Evolutionary conservation across 2,888 invertebrate genomes (phyloP), one percentile per base, ranked within the genome.

Genomic region (Myathropa florea): DNA sequence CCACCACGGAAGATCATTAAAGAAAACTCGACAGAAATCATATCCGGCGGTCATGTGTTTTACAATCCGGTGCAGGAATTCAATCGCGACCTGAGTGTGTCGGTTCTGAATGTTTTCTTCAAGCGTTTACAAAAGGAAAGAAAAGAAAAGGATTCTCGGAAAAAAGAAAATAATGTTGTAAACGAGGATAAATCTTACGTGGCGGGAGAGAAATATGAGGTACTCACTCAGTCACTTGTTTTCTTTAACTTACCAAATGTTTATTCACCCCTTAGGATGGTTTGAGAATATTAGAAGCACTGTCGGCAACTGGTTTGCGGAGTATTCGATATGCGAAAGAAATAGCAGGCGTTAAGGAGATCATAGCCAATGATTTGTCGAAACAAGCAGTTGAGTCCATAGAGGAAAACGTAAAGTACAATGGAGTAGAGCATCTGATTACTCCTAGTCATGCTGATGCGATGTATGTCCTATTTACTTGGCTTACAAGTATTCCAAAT

Each of bases 51-150:
- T 46, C 96, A 96, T 91, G 98, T 99, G 0, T 99, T 99, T 93
- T 99, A 99, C 91, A 99, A 99, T 93, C 97, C 99, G 0, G 99
- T 99, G 0, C 98, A 99, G 93, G 98, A 99, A 92, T 99, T 99
- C 90, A 99, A 99, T 92, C 94, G 99, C 88, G 99, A 99, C 93
- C 93, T 99, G 67, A 97, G 97, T 91, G 94, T 97, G 89, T 94
- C 95, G 4, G 97, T 96, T 0, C 91, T 97, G 24, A 94, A 94
- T 79, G 93, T 95, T n/a, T 96, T 96, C 90, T 94, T 94, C 7
- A 93, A 94, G 89, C 93, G 95, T 3, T 61, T 91, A 24, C 93
- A 92, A 89, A 93, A 90, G 75, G 91, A 92, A 63, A 90, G 92
- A 18, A 88, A 89, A 88, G 90, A 90, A 88, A 84, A 90, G 88